These are phyloP conservation scores for Heliconius sara DNA, from an alignment of 2,888 invertebrate species.

Conservation along the genomic window DNA sequence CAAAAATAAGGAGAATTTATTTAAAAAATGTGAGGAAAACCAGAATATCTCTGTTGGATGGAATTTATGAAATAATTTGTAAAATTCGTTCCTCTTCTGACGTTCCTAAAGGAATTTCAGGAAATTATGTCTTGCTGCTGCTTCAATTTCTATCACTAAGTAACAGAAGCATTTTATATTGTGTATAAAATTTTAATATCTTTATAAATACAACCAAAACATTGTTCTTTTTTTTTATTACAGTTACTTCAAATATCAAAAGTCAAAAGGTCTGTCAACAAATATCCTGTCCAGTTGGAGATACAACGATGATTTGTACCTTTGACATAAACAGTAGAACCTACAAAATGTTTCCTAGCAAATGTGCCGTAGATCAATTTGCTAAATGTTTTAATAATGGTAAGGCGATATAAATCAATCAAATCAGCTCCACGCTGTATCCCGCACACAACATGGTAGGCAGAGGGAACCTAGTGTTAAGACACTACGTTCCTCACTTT, in stretches of 20 bases:
- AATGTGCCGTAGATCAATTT: slow-evolving; percentile 61
- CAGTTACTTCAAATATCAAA: slow-evolving; percentile 48
- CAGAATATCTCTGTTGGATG: background rate
- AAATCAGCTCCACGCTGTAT: no score
- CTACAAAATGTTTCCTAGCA: slow-evolving; percentile 65
- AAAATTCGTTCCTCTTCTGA: background rate
- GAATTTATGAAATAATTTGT: background rate
- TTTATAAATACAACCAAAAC: background rate
- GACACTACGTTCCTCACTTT: no score
- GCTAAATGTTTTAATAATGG: slow-evolving; percentile 59
- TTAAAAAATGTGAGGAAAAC: no score
- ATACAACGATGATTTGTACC: slow-evolving; percentile 56
- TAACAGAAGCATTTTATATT: background rate
- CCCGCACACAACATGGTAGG: no score
- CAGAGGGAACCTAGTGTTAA: no score
- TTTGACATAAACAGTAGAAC: slow-evolving; percentile 53
- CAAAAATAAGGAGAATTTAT: no score
- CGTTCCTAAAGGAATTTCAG: no score
- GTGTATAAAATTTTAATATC: background rate
- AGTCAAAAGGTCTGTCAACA: slow-evolving; percentile 55
- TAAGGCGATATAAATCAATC: slow-evolving; percentile 47
- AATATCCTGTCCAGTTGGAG: slow-evolving; percentile 53
- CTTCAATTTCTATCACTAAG: no score
- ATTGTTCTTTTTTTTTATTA: background rate
- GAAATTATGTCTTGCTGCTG: no score